Evolutionary conservation across 2,888 invertebrate genomes (phyloP).

Genomic region (Drosophila fulvimacula): DNA sequence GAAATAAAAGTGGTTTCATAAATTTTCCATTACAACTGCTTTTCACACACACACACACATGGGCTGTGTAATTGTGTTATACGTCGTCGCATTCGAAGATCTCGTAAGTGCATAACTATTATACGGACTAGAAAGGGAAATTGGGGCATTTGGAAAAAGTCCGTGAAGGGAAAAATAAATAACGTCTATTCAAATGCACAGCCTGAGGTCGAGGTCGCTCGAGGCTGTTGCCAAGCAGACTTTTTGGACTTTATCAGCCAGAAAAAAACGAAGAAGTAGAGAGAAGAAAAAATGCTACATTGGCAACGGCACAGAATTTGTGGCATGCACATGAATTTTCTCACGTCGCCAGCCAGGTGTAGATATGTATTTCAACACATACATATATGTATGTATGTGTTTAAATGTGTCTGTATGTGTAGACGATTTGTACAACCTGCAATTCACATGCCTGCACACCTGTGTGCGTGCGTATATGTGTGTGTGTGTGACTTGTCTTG

Average conservation of each 20-base stretch:
- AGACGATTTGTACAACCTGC: conserved; percentile 56
- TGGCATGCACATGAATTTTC: conserved; percentile 79
- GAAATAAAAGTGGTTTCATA: conserved; percentile 40
- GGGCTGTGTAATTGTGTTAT: conserved; percentile 21
- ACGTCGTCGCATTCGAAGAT: conserved; percentile 26
- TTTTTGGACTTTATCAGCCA: conserved; percentile 37
- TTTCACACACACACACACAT: conserved; percentile 10
- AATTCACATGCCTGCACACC: conserved; percentile 53
- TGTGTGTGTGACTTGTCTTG: conserved; percentile 57
- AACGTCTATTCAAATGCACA: conserved; percentile 18
- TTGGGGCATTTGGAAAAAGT: neutral
- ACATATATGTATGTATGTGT: neutral
- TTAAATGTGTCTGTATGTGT: conserved; percentile 10
- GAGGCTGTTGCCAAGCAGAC: conserved; percentile 33
- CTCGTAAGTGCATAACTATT: conserved; percentile 5
- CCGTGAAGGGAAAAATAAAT: neutral
- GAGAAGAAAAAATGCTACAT: conserved; percentile 13
- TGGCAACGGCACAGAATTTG: conserved; percentile 76
- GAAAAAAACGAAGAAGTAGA: neutral
- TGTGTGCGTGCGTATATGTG: neutral
- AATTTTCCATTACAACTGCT: conserved; percentile 65
- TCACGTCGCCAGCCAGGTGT: conserved; percentile 70
- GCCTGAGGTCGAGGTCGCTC: conserved; percentile 35
- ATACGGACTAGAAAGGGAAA: conserved; percentile 48
- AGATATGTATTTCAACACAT: neutral